phyloP scores from a whole-genome alignment of 1,140 invertebrate genomes.

The Caerostris darwini region DNA sequence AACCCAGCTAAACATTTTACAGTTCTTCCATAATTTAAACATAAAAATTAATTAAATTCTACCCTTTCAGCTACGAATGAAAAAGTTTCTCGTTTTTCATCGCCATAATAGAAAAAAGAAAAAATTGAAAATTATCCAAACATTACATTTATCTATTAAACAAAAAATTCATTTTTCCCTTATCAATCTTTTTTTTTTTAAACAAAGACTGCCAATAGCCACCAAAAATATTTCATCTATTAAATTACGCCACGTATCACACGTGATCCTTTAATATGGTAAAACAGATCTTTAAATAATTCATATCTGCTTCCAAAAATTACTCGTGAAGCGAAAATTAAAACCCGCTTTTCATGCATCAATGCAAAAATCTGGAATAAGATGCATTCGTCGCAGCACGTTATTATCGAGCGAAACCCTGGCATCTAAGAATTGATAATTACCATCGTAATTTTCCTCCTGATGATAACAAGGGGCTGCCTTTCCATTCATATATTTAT shows the following conservation, averaged over 20 bases:
- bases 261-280: background rate
- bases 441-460: conserved; percentile 59
- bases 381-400: background rate
- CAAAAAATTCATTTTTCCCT: background rate
- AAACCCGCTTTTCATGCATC: conserved; percentile 28
- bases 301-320: conserved; percentile 30
- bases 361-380: conserved; percentile 43
- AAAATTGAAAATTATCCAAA: too few species aligned
- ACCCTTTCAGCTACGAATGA: too few species aligned
- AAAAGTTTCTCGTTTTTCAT: too few species aligned
- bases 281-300: conserved; percentile 14
- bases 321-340: conserved; percentile 14
- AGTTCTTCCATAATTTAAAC: too few species aligned
- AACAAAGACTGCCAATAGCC: background rate
- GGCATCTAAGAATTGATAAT: conserved; percentile 58
- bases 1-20: too few species aligned
- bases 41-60: too few species aligned
- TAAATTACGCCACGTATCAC: background rate
- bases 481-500: conserved; percentile 15
- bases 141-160: too few species aligned
- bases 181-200: background rate
- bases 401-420: conserved; percentile 32
- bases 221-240: background rate
- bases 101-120: too few species aligned
- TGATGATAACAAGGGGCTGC: conserved; percentile 46